Percentiles rank a stretch among this genome's conserved stretches.
Conservation (phyloP, 2,113 vertebrate species). For the Mustela nigripes region DNA sequence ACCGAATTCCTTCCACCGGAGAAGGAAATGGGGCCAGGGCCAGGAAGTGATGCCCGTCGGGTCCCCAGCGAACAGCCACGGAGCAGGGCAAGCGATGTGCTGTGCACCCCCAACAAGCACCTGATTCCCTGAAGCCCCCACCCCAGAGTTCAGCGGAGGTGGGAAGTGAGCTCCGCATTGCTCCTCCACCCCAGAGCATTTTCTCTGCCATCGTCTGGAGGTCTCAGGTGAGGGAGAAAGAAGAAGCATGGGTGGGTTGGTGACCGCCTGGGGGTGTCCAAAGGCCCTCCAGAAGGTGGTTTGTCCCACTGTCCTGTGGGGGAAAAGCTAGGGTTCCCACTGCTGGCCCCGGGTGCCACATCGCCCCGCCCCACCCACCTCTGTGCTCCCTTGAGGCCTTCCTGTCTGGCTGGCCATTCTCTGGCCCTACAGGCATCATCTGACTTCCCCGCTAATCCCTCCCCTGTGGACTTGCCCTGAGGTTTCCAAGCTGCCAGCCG, state of each 20-base stretch:
- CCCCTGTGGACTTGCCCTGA: background rate
- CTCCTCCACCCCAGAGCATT: background rate
- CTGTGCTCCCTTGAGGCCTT: background rate
- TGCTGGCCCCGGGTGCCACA: background rate
- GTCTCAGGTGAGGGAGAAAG: background rate
- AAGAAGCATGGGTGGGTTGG: background rate
- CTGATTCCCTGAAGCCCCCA: background rate
- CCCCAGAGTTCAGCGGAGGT: background rate
- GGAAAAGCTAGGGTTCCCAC: background rate
- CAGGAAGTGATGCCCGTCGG: background rate
- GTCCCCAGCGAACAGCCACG: background rate
- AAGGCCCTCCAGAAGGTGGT: background rate
- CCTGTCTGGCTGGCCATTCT: background rate
- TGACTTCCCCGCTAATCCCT: constrained; percentile 46
- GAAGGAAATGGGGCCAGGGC: background rate
- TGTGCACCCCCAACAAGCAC: background rate
- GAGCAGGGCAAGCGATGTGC: background rate
- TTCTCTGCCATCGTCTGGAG: background rate
- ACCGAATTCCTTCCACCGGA: background rate
- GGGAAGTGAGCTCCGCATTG: background rate
- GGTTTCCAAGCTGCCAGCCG: background rate
- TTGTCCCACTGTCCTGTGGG: background rate
- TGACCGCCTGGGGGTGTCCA: background rate
- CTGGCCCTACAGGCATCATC: background rate
- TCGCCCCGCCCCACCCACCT: background rate